Evolutionary conservation across 2,113 vertebrate genomes (phyloP).

Genomic region (Cyprinodon brontotheroides): DNA sequence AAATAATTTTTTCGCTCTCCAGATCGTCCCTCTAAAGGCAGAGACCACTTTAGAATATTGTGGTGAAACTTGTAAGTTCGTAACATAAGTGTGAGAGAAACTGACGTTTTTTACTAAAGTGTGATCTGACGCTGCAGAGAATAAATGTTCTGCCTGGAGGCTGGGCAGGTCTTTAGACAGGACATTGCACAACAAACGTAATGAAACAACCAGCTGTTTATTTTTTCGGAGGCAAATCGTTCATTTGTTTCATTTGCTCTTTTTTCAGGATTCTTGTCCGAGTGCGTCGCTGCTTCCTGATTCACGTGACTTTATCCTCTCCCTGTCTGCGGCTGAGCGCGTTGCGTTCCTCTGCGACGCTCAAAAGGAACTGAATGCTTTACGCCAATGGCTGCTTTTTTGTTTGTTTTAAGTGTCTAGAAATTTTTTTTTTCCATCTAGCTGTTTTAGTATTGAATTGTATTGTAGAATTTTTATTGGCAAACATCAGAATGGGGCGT

Average conservation of each 20-base stretch:
- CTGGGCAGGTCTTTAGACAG: neutral
- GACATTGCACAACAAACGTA: neutral
- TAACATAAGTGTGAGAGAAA: too few relatives aligned
- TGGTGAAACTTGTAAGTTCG: too few relatives aligned
- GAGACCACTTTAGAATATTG: slow-evolving; percentile 20
- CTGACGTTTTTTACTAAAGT: neutral
- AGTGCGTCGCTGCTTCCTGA: slow-evolving; percentile 77
- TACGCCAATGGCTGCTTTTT: slow-evolving; percentile 70
- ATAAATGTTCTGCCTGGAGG: neutral
- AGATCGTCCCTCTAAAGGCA: slow-evolving; percentile 26
- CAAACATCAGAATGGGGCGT: slow-evolving; percentile 50
- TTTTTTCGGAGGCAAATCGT: slow-evolving; percentile 37
- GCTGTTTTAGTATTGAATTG: slow-evolving; percentile 65
- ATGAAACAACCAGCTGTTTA: slow-evolving; percentile 43
- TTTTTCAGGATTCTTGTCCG: slow-evolving; percentile 78
- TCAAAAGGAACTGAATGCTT: slow-evolving; percentile 75
- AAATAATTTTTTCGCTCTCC: slow-evolving; percentile 13
- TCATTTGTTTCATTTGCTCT: slow-evolving; percentile 76
- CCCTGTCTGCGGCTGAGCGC: slow-evolving; percentile 80
- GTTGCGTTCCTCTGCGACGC: slow-evolving; percentile 77
- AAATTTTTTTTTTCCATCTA: slow-evolving; percentile 48
- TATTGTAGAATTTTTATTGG: slow-evolving; percentile 57
- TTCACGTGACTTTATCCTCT: slow-evolving; percentile 76
- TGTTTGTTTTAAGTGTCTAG: slow-evolving; percentile 51
- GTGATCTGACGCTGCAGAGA: neutral